Evolutionary conservation across 2,113 vertebrate species (phyloP).

Genomic region (Manacus vitellinus): DNA sequence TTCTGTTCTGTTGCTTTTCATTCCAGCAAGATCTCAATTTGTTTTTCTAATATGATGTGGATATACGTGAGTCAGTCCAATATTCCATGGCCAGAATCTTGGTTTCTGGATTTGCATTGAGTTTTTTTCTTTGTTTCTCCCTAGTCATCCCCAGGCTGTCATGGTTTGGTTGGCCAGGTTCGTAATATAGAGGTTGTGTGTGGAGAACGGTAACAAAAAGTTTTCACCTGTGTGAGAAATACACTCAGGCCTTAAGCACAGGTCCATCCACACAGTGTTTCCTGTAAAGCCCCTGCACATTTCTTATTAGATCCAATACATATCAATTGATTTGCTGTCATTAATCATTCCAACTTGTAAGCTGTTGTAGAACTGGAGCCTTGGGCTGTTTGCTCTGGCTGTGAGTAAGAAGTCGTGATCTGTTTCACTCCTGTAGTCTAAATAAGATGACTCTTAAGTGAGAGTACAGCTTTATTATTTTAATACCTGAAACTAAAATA

Average conservation of each 20-base stretch:
- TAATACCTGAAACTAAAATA: background rate
- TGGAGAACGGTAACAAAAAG: background rate
- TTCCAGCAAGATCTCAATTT: background rate
- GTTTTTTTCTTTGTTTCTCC: background rate
- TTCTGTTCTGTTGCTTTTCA: background rate
- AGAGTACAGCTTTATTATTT: background rate
- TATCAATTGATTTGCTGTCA: background rate
- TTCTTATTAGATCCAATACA: background rate
- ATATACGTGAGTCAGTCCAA: background rate
- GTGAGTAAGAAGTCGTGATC: background rate
- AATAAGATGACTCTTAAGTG: background rate
- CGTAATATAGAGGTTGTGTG: fast-evolving
- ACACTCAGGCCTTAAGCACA: background rate
- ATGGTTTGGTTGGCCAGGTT: background rate
- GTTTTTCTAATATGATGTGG: background rate
- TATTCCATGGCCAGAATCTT: background rate
- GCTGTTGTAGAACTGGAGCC: background rate
- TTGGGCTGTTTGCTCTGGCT: background rate
- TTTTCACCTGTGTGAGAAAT: background rate
- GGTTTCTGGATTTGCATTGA: background rate
- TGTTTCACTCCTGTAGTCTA: background rate
- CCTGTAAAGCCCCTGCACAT: background rate
- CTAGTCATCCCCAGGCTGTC: background rate
- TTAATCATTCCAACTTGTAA: background rate
- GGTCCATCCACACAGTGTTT: background rate